Base-by-base conservation (phyloP, 2,797 vertebrate genomes). In the Tinamus major region DNA sequence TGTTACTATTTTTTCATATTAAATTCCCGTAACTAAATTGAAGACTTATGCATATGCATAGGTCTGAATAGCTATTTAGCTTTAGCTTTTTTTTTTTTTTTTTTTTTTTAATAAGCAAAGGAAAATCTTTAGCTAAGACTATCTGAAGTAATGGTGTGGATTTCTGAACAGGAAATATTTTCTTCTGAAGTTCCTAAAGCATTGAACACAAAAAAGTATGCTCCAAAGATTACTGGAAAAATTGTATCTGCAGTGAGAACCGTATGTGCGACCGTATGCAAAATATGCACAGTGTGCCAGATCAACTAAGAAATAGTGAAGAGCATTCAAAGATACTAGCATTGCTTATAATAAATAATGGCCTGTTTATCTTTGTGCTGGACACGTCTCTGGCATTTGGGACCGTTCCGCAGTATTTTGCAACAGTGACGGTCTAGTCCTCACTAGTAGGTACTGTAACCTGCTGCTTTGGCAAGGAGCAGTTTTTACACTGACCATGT, bases 401-500 rank as follows among this genome's bases (percentile, higher is more conserved):
- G 92, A 83, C 61, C n/a, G 11, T 82, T 96, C 96, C 89, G 97
- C 59, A 89, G 95, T 93, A 92, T 91, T 95, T 97, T 68, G 95
- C 64, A 94, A 94, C 92, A 96, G 94, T 49, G 85, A 96, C 97
- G 95, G 76, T 92, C 97, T 93, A 89, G 96, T 97, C 97, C 98
- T 98, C 98, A 97, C 96, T 97, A 97, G 95, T 96, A 75, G 29
- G 1, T 8, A 42, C 76, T 97, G 97, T 97, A 98, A 94, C 97
- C 98, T 98, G 97, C 97, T 96, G 96, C 96, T 96, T 42, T 92
- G 95, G 96, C 72, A 93, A 96, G 94, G 94, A 89, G 92, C 75
- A 79, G 84, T 93, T 97, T 97, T 96, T 82, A 92, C 94, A 99
- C 99, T 99, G 97, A 99, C 99, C 99, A 76, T 99, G 98, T 58